Conservation (phyloP, 2,888 invertebrate genomes). For the Parapristionchus giblindavisi region DNA sequence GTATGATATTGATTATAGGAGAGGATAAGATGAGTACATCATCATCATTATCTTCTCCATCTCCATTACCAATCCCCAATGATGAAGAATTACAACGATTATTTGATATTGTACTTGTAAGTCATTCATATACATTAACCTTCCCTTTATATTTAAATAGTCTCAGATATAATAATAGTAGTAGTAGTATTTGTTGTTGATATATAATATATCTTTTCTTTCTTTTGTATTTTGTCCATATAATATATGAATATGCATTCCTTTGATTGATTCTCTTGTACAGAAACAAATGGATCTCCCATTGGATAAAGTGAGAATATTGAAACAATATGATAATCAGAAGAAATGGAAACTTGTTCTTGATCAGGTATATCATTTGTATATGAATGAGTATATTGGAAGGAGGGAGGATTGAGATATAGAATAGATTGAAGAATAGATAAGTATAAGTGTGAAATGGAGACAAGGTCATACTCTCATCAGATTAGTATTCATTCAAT, state of each 20-base stretch:
- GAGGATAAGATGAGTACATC: constrained; percentile 22
- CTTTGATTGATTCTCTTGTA: constrained; percentile 71
- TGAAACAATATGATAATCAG: constrained; percentile 93
- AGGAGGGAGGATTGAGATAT: background rate
- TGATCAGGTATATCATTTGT: constrained; percentile 81
- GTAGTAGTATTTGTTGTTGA: background rate
- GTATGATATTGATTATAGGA: background rate
- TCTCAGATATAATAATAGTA: background rate
- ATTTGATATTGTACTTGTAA: constrained; percentile 65
- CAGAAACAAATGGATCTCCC: constrained; percentile 99
- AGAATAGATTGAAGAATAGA: background rate
- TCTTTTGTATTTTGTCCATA: background rate
- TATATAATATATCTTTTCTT: constrained; percentile 11
- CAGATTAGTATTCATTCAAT: background rate
- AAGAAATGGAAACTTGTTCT: constrained; percentile 99
- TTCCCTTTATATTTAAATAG: too few relatives aligned
- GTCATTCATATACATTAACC: too few relatives aligned
- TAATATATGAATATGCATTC: background rate
- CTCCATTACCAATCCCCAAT: constrained; percentile 41
- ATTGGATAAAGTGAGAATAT: constrained; percentile 95
- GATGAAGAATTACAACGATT: constrained; percentile 51
- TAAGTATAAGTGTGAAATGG: background rate
- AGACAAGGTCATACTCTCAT: background rate
- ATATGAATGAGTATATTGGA: background rate
- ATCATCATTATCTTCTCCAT: constrained; percentile 15